phyloP scores from a whole-genome alignment of 2,113 vertebrate genomes.

The Ptilorrhoa leucosticta region DNA sequence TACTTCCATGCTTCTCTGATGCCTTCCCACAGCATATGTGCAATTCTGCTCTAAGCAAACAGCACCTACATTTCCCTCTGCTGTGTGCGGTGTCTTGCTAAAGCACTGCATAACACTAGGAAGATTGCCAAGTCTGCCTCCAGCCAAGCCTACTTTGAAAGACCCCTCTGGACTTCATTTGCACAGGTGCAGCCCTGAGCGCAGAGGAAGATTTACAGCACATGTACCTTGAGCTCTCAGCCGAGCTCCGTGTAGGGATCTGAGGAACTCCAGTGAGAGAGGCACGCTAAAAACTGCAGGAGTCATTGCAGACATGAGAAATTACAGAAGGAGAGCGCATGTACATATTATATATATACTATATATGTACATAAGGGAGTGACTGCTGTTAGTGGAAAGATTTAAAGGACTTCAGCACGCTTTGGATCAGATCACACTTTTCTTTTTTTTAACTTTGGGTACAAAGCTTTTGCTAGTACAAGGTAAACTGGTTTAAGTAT shows the following conservation, averaged over 20 bases:
- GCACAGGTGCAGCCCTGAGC: background rate
- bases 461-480: background rate
- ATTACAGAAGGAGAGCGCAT: background rate
- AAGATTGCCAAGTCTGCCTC: background rate
- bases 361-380: background rate
- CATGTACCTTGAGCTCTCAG: background rate
- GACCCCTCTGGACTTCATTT: background rate
- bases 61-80: background rate
- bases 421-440: background rate
- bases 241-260: background rate
- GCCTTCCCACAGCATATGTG: background rate
- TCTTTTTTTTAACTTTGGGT: background rate
- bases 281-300: accelerated
- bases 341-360: no score
- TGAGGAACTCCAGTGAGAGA: background rate
- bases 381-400: background rate
- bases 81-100: background rate
- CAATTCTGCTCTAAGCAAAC: background rate
- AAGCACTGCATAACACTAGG: background rate
- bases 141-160: background rate
- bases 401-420: background rate
- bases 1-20: accelerated
- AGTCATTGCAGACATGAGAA: background rate
- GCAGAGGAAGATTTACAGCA: background rate
- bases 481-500: conserved; percentile 6